These are phyloP conservation scores for Xestia rhomboidea DNA, from an alignment of 2,888 invertebrate species.

Conservation along the genomic window DNA sequence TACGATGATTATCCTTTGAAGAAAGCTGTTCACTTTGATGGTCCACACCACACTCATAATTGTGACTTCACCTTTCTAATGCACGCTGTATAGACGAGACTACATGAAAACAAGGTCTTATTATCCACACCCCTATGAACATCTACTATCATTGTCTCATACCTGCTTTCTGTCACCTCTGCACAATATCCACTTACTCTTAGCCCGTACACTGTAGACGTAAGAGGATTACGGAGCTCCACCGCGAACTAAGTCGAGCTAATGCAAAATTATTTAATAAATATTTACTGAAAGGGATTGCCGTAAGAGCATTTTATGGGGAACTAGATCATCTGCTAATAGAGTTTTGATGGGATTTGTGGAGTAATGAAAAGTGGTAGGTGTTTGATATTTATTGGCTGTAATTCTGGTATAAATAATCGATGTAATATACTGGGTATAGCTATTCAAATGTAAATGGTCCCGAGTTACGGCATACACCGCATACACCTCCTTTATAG, in stretches of 20 bases:
- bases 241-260: constrained; percentile 71
- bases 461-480: too few species aligned
- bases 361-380: background rate
- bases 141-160: background rate
- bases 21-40: too few species aligned
- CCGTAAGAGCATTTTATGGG: constrained; percentile 60
- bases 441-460: background rate
- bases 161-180: constrained; percentile 24
- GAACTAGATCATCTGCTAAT: constrained; percentile 57
- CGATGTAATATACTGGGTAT: background rate
- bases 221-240: constrained; percentile 77
- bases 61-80: background rate
- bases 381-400: background rate
- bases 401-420: background rate
- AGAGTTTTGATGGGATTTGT: constrained; percentile 34
- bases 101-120: background rate
- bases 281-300: constrained; percentile 70
- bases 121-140: background rate
- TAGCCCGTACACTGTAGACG: constrained; percentile 68
- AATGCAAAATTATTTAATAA: constrained; percentile 78
- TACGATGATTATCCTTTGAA: too few species aligned
- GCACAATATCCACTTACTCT: constrained; percentile 37
- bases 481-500: too few species aligned
- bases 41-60: too few species aligned
- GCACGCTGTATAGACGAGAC: background rate